Conservation (phyloP, 2,888 invertebrate species). For the Pristionchus exspectatus region DNA sequence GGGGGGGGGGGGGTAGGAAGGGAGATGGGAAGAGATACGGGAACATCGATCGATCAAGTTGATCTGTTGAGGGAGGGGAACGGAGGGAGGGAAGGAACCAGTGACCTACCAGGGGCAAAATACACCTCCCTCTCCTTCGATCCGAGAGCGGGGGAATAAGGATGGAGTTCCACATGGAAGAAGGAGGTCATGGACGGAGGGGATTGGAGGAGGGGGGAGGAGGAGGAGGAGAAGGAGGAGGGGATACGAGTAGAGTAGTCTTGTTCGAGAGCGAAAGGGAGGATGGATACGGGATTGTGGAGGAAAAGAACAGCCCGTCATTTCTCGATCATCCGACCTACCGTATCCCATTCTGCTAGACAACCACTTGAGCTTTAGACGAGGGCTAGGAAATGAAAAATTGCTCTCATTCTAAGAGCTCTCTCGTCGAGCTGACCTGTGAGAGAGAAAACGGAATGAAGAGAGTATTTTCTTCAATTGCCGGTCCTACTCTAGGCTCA, state of each 20-base stretch:
- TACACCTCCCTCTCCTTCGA: neutral
- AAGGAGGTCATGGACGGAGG: slow-evolving; percentile 39
- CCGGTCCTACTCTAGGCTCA: too few species aligned
- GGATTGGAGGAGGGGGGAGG: neutral
- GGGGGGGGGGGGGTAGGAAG: neutral
- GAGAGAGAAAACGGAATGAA: too few species aligned
- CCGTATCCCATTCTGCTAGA: neutral
- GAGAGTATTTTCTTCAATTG: too few species aligned
- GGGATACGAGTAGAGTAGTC: slow-evolving; percentile 36
- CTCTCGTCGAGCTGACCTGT: too few species aligned
- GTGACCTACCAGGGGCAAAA: slow-evolving; percentile 20
- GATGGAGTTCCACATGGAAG: slow-evolving; percentile 18
- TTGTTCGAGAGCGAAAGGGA: slow-evolving; percentile 22
- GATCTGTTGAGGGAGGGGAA: neutral
- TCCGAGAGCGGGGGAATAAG: neutral
- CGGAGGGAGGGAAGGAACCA: neutral
- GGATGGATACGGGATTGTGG: neutral
- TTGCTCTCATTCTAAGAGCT: too few species aligned
- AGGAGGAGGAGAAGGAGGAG: neutral
- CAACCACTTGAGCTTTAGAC: neutral
- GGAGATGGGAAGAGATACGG: slow-evolving; percentile 7
- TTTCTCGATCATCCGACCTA: neutral
- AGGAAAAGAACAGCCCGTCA: neutral
- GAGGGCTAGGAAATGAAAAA: too few species aligned
- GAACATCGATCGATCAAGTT: slow-evolving; percentile 1